Evolutionary conservation across 2,888 invertebrate species (phyloP).

Genomic region (Sericinus montela): DNA sequence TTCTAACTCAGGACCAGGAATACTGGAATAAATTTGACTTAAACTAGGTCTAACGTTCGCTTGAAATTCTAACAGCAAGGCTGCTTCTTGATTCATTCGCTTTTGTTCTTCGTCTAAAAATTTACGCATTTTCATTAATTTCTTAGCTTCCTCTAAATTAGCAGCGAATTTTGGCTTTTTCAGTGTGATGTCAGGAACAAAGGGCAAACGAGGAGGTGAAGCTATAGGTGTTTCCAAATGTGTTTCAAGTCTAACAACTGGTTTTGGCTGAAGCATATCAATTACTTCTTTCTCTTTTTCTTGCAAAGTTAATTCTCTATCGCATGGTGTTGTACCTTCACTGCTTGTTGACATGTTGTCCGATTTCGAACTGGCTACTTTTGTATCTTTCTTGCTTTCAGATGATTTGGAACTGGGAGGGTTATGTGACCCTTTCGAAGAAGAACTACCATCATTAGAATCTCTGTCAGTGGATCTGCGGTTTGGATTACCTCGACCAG

Average conservation of each 20-base stretch:
- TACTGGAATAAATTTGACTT: constrained; percentile 70
- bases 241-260: constrained; percentile 57
- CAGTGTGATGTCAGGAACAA: constrained; percentile 69
- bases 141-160: constrained; percentile 83
- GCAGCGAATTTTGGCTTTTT: constrained; percentile 85
- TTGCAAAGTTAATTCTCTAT: constrained; percentile 52
- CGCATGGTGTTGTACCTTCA: constrained; percentile 73
- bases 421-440: constrained; percentile 64
- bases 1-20: constrained; percentile 70
- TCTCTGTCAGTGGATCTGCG: constrained; percentile 88
- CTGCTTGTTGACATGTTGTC: constrained; percentile 67
- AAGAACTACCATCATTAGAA: constrained; percentile 85
- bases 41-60: constrained; percentile 70
- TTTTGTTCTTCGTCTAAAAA: constrained; percentile 81
- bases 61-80: constrained; percentile 67
- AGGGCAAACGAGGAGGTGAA: constrained; percentile 56
- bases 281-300: constrained; percentile 33
- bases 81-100: constrained; percentile 73
- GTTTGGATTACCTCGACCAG: constrained; percentile 80
- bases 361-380: constrained; percentile 63
- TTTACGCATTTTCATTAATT: constrained; percentile 82
- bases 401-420: constrained; percentile 52
- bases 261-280: constrained; percentile 39
- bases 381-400: constrained; percentile 59
- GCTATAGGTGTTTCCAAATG: constrained; percentile 57